Evolutionary conservation across 2,113 vertebrate genomes (phyloP).

Genomic region (Pelvicachromis taeniatus): DNA sequence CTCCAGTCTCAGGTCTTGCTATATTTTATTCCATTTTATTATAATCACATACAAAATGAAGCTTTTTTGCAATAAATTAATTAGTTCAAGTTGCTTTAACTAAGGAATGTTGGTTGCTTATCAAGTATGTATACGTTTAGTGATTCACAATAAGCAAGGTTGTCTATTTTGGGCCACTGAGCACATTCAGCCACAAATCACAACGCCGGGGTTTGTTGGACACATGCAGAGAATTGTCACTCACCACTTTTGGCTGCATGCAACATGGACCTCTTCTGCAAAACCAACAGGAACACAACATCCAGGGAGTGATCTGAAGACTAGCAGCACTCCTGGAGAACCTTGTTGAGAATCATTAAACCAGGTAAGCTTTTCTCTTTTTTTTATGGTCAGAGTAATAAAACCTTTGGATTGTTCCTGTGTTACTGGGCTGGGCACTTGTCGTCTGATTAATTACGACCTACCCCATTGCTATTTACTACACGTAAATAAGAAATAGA

Average conservation of each 20-base stretch:
- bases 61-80: neutral
- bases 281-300: neutral
- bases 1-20: neutral
- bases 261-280: neutral
- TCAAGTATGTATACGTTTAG: accelerated
- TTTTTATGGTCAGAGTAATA: neutral
- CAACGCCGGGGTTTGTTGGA: neutral
- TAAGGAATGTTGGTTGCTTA: neutral
- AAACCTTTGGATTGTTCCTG: neutral
- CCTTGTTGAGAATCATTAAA: neutral
- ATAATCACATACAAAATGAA: neutral
- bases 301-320: neutral
- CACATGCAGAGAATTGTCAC: neutral
- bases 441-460: neutral
- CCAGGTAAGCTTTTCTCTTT: neutral
- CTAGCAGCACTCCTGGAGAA: neutral
- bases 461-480: neutral
- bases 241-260: neutral
- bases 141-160: neutral
- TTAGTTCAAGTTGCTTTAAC: neutral
- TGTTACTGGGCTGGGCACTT: neutral
- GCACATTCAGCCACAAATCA: neutral
- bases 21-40: neutral
- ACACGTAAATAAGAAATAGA: neutral
- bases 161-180: accelerated